A percentile compares a stretch with the other conserved stretches of the same genome.
These are phyloP conservation scores for Macrotus californicus DNA, from an alignment of 2,113 vertebrate genomes.

Conservation along the genomic window DNA sequence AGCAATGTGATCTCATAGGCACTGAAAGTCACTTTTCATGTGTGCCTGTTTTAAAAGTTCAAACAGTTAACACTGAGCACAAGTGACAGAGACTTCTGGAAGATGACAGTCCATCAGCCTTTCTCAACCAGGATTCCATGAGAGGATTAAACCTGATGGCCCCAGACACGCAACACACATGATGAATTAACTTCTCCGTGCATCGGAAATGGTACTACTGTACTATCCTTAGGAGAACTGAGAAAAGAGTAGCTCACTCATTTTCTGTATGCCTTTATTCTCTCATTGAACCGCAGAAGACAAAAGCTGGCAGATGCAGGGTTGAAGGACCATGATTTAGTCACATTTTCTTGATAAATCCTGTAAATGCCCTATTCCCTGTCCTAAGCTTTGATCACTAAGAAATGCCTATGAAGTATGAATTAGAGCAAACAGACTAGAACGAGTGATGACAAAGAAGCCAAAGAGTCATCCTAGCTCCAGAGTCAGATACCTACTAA, in stretches of 20 bases:
- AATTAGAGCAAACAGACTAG: not conserved
- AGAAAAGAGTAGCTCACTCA: not conserved
- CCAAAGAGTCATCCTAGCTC: not conserved
- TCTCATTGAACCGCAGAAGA: not conserved
- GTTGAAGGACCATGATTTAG: not conserved
- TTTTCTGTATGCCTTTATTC: not conserved
- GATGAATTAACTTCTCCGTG: not conserved
- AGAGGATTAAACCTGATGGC: not conserved
- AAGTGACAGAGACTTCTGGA: not conserved
- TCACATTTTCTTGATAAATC: not conserved
- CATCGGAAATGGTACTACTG: not conserved
- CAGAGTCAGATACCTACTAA: not conserved
- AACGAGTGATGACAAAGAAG: not conserved
- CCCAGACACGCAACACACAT: not conserved
- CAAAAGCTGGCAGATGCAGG: not conserved
- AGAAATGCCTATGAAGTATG: not conserved
- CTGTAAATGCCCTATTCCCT: not conserved
- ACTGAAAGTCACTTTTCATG: not conserved
- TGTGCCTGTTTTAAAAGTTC: slow-evolving; percentile 20
- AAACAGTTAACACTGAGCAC: not conserved
- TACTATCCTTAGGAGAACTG: not conserved
- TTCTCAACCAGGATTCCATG: not conserved
- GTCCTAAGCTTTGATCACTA: not conserved
- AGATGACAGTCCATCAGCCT: not conserved
- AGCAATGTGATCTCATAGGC: not conserved